Conservation (phyloP, 2,888 invertebrate species). For the Troides oblongomaculatus region DNA sequence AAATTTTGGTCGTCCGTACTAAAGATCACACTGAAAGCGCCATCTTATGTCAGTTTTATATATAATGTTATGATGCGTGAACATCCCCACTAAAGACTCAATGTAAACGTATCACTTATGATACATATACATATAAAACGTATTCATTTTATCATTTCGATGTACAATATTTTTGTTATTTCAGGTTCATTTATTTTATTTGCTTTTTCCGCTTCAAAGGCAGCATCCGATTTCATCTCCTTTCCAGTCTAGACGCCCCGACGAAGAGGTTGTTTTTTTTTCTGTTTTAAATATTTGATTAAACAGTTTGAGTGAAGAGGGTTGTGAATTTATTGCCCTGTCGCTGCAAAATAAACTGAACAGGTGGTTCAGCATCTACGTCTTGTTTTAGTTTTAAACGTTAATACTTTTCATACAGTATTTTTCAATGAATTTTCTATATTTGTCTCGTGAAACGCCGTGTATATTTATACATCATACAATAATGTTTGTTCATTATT, state of each 20-base stretch:
- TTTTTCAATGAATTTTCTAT: too few relatives aligned
- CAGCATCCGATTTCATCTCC: conserved; percentile 5
- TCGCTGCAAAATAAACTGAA: neutral
- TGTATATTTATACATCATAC: too few relatives aligned
- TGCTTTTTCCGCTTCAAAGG: conserved; percentile 19
- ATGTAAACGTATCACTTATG: too few relatives aligned
- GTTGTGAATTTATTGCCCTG: neutral
- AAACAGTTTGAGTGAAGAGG: neutral
- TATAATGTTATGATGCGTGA: too few relatives aligned
- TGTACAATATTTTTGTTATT: neutral
- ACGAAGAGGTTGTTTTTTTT: neutral
- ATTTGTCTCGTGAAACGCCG: too few relatives aligned
- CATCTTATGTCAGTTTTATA: too few relatives aligned
- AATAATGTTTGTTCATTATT: too few relatives aligned
- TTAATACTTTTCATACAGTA: neutral
- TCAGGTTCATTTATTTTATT: conserved; percentile 2
- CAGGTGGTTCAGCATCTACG: neutral
- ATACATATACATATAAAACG: too few relatives aligned
- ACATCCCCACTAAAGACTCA: too few relatives aligned
- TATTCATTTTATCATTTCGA: too few relatives aligned
- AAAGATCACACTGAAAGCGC: too few relatives aligned
- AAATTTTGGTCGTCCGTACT: too few relatives aligned
- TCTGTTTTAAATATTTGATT: neutral
- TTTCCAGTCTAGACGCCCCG: conserved; percentile 11
- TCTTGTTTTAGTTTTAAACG: neutral